Conservation (phyloP, 2,113 vertebrate species). For the Mohoua ochrocephala region DNA sequence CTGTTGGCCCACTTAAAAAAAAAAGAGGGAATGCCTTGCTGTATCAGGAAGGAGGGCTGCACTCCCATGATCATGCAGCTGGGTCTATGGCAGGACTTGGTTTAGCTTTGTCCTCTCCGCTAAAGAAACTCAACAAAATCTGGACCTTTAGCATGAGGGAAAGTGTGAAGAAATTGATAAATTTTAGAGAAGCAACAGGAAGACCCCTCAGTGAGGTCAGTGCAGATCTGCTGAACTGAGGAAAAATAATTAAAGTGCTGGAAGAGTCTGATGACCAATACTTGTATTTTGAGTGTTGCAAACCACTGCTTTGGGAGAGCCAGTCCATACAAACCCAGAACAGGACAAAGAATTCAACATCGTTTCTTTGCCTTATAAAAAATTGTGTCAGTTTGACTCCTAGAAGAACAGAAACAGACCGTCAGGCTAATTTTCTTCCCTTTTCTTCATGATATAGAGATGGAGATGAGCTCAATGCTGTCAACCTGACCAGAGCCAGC, state of each 20-base stretch:
- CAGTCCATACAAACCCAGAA: neutral
- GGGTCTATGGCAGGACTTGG: neutral
- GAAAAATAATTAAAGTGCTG: neutral
- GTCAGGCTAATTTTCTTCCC: neutral
- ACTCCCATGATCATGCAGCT: fast-evolving
- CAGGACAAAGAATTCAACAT: neutral
- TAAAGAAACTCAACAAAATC: neutral
- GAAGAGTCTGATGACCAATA: neutral
- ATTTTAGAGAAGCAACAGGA: neutral
- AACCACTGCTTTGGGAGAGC: neutral
- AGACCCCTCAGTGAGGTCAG: neutral
- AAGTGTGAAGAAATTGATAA: neutral
- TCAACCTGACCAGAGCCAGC: neutral
- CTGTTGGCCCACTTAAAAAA: neutral
- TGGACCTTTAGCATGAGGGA: neutral
- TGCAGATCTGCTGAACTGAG: neutral
- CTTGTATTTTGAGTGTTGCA: neutral
- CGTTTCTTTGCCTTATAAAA: neutral
- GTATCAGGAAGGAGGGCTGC: neutral
- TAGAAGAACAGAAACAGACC: neutral
- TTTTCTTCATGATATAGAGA: neutral
- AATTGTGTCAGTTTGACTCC: neutral
- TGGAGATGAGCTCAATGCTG: neutral
- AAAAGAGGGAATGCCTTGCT: neutral
- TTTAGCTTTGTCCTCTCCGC: neutral